Conservation (phyloP, 1,140 invertebrate genomes). For the Chymomyza costata region DNA sequence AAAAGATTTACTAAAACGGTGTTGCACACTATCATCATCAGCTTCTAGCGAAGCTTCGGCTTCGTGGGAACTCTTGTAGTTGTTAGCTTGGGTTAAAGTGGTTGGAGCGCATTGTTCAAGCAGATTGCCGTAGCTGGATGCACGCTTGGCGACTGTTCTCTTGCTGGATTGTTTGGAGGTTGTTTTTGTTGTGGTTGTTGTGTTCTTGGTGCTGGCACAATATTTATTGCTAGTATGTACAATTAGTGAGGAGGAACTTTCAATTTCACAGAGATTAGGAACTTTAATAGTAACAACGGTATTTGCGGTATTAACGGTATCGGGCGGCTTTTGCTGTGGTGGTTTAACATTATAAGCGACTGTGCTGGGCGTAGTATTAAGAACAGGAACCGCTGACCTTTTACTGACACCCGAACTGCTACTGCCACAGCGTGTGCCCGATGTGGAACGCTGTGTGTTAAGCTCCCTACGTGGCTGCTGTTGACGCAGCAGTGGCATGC, state of each 20-base stretch:
- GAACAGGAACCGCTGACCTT: slow-evolving; percentile 50
- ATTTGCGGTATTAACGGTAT: slow-evolving; percentile 6
- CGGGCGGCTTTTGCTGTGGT: background rate
- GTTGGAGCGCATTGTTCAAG: no score
- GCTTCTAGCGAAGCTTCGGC: background rate
- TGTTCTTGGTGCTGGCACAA: slow-evolving; percentile 50
- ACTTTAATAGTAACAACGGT: slow-evolving; percentile 51
- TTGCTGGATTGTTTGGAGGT: slow-evolving; percentile 5
- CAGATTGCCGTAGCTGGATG: slow-evolving; percentile 55
- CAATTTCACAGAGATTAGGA: slow-evolving; percentile 64
- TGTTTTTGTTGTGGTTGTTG: slow-evolving; percentile 28
- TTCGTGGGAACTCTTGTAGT: background rate
- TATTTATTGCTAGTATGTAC: slow-evolving; percentile 69
- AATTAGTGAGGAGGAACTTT: slow-evolving; percentile 68
- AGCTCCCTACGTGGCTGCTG: slow-evolving; percentile 42
- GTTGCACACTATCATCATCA: slow-evolving; percentile 11
- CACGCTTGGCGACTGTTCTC: slow-evolving; percentile 13
- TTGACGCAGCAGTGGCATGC: slow-evolving; percentile 56
- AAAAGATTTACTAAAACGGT: slow-evolving; percentile 16
- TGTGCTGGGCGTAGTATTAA: background rate
- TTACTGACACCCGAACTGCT: slow-evolving; percentile 22
- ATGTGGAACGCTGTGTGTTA: slow-evolving; percentile 54
- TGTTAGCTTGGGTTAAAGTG: background rate
- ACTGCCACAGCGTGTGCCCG: slow-evolving; percentile 1
- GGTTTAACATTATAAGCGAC: slow-evolving; percentile 1